phyloP scores from a whole-genome alignment of 2,797 vertebrate genomes.

The Catostomus latipinnis region DNA sequence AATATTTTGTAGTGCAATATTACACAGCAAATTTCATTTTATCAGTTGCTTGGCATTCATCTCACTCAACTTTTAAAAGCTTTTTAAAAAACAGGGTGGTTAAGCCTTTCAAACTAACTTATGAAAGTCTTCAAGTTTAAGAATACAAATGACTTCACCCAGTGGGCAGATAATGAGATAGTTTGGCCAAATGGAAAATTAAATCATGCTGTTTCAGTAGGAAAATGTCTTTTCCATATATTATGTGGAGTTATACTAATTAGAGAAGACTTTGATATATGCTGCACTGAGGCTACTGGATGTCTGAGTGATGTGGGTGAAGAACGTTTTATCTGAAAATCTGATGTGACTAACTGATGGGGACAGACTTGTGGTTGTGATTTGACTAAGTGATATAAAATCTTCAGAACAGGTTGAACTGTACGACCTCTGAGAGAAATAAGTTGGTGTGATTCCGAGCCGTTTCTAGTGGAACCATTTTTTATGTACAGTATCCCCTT shows the following conservation, averaged over 20 bases:
- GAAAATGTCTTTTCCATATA: conserved; percentile 59
- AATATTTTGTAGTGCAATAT: neutral
- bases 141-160: conserved; percentile 71
- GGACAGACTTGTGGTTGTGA: conserved; percentile 16
- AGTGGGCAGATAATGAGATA: conserved; percentile 62
- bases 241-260: conserved; percentile 49
- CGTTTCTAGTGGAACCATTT: neutral
- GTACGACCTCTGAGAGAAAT: neutral
- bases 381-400: conserved; percentile 9
- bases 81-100: conserved; percentile 59
- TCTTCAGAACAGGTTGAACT: conserved; percentile 16
- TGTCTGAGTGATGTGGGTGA: conserved; percentile 18
- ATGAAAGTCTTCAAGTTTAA: conserved; percentile 60
- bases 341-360: conserved; percentile 20
- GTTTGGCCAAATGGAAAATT: conserved; percentile 65
- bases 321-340: conserved; percentile 33
- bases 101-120: conserved; percentile 64
- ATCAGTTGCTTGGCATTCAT: conserved; percentile 62
- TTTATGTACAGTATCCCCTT: neutral
- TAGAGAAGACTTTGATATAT: conserved; percentile 40
- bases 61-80: conserved; percentile 57
- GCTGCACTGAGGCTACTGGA: conserved; percentile 50
- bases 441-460: neutral
- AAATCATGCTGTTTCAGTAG: conserved; percentile 61
- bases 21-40: conserved; percentile 53